Evolutionary conservation across 1,140 invertebrate genomes (phyloP).

Genomic region (Elymnias hypermnestra): DNA sequence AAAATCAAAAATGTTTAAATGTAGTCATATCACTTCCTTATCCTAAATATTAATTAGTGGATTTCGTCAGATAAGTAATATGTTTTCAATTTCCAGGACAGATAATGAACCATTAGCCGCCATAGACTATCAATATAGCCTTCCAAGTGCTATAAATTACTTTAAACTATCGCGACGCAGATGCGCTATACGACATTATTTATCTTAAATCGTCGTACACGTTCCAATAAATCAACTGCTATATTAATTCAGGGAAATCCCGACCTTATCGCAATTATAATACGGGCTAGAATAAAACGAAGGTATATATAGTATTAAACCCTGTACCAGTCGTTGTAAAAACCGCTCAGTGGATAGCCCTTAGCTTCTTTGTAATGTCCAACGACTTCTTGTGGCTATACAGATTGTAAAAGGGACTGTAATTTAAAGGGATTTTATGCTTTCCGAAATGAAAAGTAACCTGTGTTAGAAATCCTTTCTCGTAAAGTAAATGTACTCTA

Average conservation of each 20-base stretch:
- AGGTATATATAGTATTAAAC: neutral
- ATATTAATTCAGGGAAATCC: neutral
- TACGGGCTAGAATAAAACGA: neutral
- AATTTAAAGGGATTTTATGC: conserved; percentile 5
- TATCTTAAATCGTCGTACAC: conserved; percentile 11
- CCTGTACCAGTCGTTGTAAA: conserved; percentile 6
- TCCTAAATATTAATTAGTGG: too few relatives aligned
- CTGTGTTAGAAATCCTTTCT: too few relatives aligned
- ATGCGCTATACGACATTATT: conserved; percentile 16
- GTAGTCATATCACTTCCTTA: too few relatives aligned
- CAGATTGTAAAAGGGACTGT: conserved; percentile 16
- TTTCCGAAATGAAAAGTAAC: neutral
- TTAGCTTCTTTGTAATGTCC: conserved; percentile 14
- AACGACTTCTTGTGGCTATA: conserved; percentile 15
- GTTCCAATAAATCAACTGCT: conserved; percentile 2
- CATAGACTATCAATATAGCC: conserved; percentile 12
- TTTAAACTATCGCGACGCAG: conserved; percentile 14
- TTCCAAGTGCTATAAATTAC: conserved; percentile 12
- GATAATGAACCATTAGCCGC: conserved; percentile 1
- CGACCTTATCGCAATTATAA: neutral
- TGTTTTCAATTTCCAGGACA: neutral
- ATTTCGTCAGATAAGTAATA: too few relatives aligned
- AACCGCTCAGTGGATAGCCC: conserved; percentile 11
- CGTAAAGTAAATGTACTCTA: too few relatives aligned
- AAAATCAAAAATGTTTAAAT: too few relatives aligned